Conservation (phyloP, 2,797 vertebrate species). For the Notolabrus celidotus region DNA sequence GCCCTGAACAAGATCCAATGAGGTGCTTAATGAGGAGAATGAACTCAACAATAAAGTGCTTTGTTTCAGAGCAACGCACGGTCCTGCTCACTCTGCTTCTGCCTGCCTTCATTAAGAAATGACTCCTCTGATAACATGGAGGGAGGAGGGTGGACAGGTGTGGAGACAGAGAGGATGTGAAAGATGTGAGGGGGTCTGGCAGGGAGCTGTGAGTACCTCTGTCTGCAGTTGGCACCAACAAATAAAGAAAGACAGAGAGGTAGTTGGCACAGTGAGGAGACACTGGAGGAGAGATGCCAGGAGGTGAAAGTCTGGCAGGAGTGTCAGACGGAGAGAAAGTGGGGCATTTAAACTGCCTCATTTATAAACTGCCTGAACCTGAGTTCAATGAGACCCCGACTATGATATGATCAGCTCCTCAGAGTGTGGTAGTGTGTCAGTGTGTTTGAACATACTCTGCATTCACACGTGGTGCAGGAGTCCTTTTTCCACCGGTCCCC, state of each 20-base stretch:
- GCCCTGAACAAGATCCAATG: neutral
- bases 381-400: neutral
- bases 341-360: constrained; percentile 26
- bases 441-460: constrained; percentile 86
- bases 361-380: neutral
- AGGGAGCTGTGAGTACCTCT: constrained; percentile 6
- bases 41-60: constrained; percentile 19
- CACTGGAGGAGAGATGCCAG: neutral
- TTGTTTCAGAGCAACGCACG: constrained; percentile 27
- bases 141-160: constrained; percentile 15
- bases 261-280: constrained; percentile 14
- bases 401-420: neutral
- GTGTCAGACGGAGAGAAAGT: constrained; percentile 29
- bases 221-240: constrained; percentile 40
- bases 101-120: constrained; percentile 5
- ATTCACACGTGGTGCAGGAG: constrained; percentile 92
- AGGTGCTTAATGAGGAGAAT: neutral
- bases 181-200: constrained; percentile 28
- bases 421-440: neutral
- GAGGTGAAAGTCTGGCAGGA: constrained; percentile 20
- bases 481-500: constrained; percentile 92
- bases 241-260: constrained; percentile 49
- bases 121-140: constrained; percentile 22
- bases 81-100: neutral
- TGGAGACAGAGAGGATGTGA: no score